Conservation (phyloP, 1,140 invertebrate genomes). For the Solenopsis fugax region DNA sequence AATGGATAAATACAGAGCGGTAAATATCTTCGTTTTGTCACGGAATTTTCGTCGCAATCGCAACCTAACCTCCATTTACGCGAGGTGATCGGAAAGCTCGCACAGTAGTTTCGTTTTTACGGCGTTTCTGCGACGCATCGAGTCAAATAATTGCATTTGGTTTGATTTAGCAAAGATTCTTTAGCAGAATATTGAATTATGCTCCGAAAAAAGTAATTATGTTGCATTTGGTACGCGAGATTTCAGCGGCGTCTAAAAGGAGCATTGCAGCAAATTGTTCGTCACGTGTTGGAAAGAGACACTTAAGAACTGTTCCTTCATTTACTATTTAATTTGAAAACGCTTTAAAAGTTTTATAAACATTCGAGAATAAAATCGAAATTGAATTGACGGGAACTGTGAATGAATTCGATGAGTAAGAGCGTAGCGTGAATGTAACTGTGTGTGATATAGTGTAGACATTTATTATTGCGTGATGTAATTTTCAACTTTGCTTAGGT, state of each 20-base stretch:
- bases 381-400: not conserved
- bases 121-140: not conserved
- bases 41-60: not conserved
- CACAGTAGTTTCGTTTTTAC: not conserved
- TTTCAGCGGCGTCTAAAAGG: not conserved
- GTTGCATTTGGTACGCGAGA: not conserved
- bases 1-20: slow-evolving; percentile 11
- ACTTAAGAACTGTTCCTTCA: not conserved
- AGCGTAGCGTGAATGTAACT: not conserved
- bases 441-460: not conserved
- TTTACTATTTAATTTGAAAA: not conserved
- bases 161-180: not conserved
- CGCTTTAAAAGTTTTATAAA: not conserved
- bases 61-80: slow-evolving; percentile 43
- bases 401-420: not conserved
- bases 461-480: not conserved
- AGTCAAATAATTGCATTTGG: not conserved
- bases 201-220: not conserved
- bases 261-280: not conserved
- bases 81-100: not conserved
- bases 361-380: not conserved
- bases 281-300: not conserved
- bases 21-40: not conserved
- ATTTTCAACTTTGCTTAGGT: slow-evolving; percentile 16
- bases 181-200: not conserved